phyloP scores from a whole-genome alignment of 1,140 invertebrate genomes.

The Acromyrmex echinatior region DNA sequence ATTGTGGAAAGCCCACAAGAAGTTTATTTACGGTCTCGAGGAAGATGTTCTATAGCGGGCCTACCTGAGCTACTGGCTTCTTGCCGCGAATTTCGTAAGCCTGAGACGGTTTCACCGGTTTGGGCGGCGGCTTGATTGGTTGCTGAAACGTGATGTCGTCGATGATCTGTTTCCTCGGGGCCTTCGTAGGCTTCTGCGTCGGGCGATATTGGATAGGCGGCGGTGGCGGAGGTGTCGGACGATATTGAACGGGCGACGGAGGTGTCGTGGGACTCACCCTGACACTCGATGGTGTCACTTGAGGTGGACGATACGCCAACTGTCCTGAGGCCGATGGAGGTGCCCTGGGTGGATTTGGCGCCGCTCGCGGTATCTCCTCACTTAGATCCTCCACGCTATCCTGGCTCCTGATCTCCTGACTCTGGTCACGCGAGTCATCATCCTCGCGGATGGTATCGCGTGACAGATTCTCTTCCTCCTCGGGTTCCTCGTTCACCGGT shows the following conservation, averaged over 20 bases:
- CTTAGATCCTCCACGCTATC: conserved; percentile 61
- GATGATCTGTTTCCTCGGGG: conserved; percentile 70
- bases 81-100: conserved; percentile 84
- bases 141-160: conserved; percentile 67
- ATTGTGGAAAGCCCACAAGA: not conserved
- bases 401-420: conserved; percentile 34
- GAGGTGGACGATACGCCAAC: conserved; percentile 47
- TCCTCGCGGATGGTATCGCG: conserved; percentile 68
- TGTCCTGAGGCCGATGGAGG: not conserved
- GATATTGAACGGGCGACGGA: conserved; percentile 74
- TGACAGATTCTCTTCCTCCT: conserved; percentile 59
- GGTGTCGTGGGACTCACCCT: conserved; percentile 1
- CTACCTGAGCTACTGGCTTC: conserved; percentile 91
- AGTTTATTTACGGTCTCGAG: not conserved
- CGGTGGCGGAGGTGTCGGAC: conserved; percentile 63
- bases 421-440: conserved; percentile 61
- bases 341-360: conserved; percentile 7
- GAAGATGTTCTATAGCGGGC: not conserved
- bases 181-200: conserved; percentile 68
- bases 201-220: conserved; percentile 77
- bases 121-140: conserved; percentile 69
- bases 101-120: conserved; percentile 72
- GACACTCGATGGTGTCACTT: conserved; percentile 14
- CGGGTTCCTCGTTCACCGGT: conserved; percentile 79
- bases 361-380: conserved; percentile 56